Base-by-base conservation (phyloP, 2,797 vertebrate species). In the Rhyacichthys aspro region DNA sequence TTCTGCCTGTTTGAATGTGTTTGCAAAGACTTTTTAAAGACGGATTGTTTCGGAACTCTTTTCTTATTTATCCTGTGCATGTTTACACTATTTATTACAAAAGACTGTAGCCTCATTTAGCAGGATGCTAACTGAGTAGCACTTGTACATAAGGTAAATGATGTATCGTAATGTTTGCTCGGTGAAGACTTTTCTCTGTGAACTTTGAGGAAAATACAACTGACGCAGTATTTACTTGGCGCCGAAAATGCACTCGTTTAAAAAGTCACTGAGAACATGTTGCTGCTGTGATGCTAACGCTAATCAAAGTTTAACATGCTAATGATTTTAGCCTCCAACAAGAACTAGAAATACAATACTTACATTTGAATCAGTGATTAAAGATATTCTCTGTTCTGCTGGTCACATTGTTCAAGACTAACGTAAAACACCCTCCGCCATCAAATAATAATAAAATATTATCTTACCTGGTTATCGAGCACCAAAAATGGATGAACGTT, bases 61-160 rank as follows among this genome's bases (percentile, higher is more conserved):
- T 5, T 33, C 56, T 34, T 14, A 33, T 72, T 56, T 71, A 74
- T 44, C 59, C 70, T 34, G 57, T 81, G 87, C 87, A 89, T 89
- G 87, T 80, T 87, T 84, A 75, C 75, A 85, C n/a, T 78, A 83
- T 81, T 81, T 82, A 82, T 66, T 32, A 59, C 70, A 16, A 57
- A 16, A 9, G 15, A 60, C 55, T 50, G 55, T 63, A 67, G 62
- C 72, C 60, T 82, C 60, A 37, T 15, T 72, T 68, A 63, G 67
- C 78, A 12, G 9, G 3, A 19, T 8, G 65, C 79, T 73, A 64
- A 42, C 36, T 17, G 72, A 74, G 57, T 36, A 73, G 70, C 76
- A 63, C 74, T 65, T 82, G 82, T 81, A 82, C 48, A 85, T 78
- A 79, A 43, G 4, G 9, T 43, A 7, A 36, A 34, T 53, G 41